Conservation (phyloP, 1,140 invertebrate species). For the Apocrypta bakeri region DNA sequence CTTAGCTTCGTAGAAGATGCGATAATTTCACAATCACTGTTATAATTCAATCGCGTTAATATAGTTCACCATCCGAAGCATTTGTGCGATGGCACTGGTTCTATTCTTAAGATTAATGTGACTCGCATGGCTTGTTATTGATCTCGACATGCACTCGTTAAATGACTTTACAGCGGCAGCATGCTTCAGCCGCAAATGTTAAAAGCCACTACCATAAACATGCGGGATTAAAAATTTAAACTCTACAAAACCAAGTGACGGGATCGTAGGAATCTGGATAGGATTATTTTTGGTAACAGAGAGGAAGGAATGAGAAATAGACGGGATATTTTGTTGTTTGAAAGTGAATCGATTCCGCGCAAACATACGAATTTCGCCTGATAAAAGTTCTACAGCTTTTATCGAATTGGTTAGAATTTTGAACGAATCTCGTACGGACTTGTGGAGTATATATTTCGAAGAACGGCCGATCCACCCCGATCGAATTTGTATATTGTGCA, state of each 20-base stretch:
- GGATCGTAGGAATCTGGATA: slow-evolving; percentile 44
- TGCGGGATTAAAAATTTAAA: slow-evolving; percentile 40
- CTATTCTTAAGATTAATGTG: slow-evolving; percentile 39
- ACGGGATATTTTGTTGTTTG: slow-evolving; percentile 55
- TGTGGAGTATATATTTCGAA: background rate
- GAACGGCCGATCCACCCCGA: slow-evolving; percentile 23
- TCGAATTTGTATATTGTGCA: background rate
- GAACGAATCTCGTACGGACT: too few species aligned
- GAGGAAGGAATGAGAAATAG: slow-evolving; percentile 56
- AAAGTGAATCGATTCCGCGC: slow-evolving; percentile 68
- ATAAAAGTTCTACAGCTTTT: background rate
- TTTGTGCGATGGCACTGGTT: background rate
- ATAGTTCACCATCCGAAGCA: slow-evolving; percentile 19
- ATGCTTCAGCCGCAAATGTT: slow-evolving; percentile 41
- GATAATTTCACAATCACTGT: background rate
- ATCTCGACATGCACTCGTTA: slow-evolving; percentile 31
- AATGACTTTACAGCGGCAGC: slow-evolving; percentile 29
- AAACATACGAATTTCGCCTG: slow-evolving; percentile 43
- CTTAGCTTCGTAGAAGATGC: background rate
- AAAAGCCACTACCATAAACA: slow-evolving; percentile 44
- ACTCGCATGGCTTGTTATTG: slow-evolving; percentile 51
- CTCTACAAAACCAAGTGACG: slow-evolving; percentile 40
- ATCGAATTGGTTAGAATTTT: background rate
- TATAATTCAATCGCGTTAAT: background rate
- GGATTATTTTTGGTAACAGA: slow-evolving; percentile 50